These are phyloP conservation scores for Drosophila teissieri DNA, from an alignment of 1,140 invertebrate species.

Conservation along the genomic window DNA sequence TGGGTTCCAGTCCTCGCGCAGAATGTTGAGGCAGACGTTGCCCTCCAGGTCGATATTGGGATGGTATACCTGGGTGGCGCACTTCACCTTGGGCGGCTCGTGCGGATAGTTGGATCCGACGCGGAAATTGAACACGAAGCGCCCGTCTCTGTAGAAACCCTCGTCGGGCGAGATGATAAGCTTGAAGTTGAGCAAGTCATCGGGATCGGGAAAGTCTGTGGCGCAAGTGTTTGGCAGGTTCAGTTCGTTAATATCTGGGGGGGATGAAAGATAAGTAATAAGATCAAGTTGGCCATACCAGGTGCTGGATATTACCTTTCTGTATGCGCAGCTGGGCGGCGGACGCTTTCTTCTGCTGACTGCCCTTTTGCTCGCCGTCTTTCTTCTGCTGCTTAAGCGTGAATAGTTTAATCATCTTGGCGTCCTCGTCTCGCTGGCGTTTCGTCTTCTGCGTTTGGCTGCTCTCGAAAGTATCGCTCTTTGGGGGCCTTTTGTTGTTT, in stretches of 20 bases:
- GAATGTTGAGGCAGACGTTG: slow-evolving; percentile 97
- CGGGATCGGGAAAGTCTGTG: slow-evolving; percentile 97
- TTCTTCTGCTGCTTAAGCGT: slow-evolving; percentile 99
- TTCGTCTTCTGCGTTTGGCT: slow-evolving; percentile 21
- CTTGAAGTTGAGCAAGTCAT: slow-evolving; percentile 98
- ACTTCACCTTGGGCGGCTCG: slow-evolving; percentile 97
- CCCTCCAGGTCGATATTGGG: slow-evolving; percentile 98
- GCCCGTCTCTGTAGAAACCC: slow-evolving; percentile 97
- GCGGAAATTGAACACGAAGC: slow-evolving; percentile 98
- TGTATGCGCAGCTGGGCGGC: slow-evolving; percentile 98
- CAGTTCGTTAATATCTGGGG: slow-evolving; percentile 97
- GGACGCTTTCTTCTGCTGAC: slow-evolving; percentile 94
- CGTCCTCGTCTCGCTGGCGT: slow-evolving; percentile 49
- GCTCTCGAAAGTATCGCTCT: slow-evolving; percentile 13
- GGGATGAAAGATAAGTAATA: slow-evolving; percentile 73
- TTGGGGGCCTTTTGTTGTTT: slow-evolving; percentile 9
- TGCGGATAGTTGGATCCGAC: slow-evolving; percentile 98
- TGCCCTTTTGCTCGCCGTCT: slow-evolving; percentile 94
- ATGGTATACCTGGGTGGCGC: slow-evolving; percentile 97
- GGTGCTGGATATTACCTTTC: slow-evolving; percentile 90
- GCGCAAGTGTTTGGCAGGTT: slow-evolving; percentile 98
- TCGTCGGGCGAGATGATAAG: slow-evolving; percentile 98
- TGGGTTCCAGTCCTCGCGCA: slow-evolving; percentile 99
- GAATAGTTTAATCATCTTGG: slow-evolving; percentile 97
- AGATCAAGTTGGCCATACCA: neutral